These are phyloP conservation scores for pig (Sus scrofa) DNA, from an alignment of 2,113 vertebrate genomes.

Conservation along the genomic window DNA sequence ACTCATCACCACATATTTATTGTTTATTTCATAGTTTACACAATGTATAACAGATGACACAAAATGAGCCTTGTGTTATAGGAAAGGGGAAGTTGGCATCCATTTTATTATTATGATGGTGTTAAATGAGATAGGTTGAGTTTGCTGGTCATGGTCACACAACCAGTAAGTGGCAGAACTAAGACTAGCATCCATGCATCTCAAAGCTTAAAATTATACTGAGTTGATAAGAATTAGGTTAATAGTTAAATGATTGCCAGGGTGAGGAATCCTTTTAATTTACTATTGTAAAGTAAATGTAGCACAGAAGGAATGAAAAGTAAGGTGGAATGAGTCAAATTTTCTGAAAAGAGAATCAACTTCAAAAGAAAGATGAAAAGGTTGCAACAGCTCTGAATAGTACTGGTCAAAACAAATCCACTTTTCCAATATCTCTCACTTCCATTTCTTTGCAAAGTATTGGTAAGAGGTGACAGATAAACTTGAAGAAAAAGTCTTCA, in stretches of 20 bases:
- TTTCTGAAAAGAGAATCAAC: constrained; percentile 6
- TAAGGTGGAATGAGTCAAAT: background rate
- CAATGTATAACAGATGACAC: background rate
- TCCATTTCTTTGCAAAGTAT: background rate
- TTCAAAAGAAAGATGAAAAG: background rate
- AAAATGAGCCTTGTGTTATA: background rate
- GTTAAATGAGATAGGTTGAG: background rate
- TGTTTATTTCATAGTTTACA: background rate
- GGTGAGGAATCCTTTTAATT: background rate
- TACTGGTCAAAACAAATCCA: background rate
- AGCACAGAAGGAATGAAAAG: background rate
- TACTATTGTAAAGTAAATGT: background rate
- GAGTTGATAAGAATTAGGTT: constrained; percentile 1
- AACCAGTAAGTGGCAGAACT: background rate
- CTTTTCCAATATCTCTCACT: background rate
- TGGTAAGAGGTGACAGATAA: background rate
- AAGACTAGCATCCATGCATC: background rate
- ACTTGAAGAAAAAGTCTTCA: background rate
- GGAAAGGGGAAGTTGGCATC: background rate
- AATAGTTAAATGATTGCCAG: background rate
- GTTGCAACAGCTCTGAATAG: background rate
- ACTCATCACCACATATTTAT: background rate
- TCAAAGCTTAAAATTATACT: background rate
- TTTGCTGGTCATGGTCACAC: background rate
- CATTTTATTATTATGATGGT: background rate